Base-by-base conservation (phyloP, 2,888 invertebrate genomes). In the Lepidonotus clava region DNA sequence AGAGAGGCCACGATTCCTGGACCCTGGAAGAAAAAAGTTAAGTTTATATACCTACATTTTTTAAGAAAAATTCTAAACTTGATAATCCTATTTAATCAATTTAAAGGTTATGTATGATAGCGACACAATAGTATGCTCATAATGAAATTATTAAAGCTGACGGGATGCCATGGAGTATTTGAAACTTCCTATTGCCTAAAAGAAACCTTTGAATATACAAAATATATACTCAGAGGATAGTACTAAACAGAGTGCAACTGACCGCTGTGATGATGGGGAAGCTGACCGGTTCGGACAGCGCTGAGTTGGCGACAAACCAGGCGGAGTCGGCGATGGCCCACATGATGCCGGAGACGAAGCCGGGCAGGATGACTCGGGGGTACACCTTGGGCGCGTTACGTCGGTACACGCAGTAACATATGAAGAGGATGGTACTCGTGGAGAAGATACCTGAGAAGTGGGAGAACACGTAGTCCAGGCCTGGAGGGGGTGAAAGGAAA, bases 261-360 rank as follows among this genome's bases (percentile, higher is more conserved):
- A 91, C 90, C 36, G 95, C 94, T 32, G 95, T 93, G 21, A 95
- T 93, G 76, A 95, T 95, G 21, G 95, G 95, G 88, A 95, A 95
- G 34, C 94, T 93, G 85, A 95, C 93, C n/a, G 95, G 91, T 89
- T 95, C 94, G 0, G 94, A 94, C 38, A 95, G 91, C 1, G 92
- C 91, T 86, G 93, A 92, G 90, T 95, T 95, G 38, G 95, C 95
- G 21, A 95, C 90, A 91, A 95, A 95, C 92, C 95, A 95, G 51
- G 92, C 91, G 5, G 93, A 90, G n/a, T 94, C 94, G 32, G 94
- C 95, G 8, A 94, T 89, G 4, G 92, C 94, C 95, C 95, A 95
- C 92, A 95, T 92, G 11, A 93, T 67, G 0, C 95, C 95, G 2
- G 94, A 93, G n/a, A 93, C 87, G 56, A 95, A 89, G 8, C 94